phyloP scores from a whole-genome alignment of 2,797 vertebrate species.

The Oreortyx pictus region DNA sequence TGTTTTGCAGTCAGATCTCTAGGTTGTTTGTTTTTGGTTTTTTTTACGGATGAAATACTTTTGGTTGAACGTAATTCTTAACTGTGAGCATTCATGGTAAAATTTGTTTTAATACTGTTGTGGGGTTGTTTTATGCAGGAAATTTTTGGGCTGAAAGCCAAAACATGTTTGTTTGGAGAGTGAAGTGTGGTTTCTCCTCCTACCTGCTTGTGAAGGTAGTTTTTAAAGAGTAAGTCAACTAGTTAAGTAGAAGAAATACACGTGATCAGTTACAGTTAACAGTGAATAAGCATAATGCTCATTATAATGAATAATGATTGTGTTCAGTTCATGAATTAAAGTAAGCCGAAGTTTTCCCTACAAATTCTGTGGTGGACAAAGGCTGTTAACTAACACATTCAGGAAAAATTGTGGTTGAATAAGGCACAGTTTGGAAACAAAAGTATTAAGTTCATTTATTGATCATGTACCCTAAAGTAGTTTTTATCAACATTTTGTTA shows the following conservation, averaged over 20 bases:
- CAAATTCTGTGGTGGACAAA: background rate
- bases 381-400: background rate
- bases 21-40: background rate
- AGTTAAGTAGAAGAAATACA: background rate
- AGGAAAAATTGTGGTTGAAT: slow-evolving; percentile 9
- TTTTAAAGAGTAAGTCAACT: background rate
- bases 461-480: background rate
- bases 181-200: slow-evolving; percentile 6
- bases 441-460: background rate
- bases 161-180: slow-evolving; percentile 8
- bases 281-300: background rate
- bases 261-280: background rate
- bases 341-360: background rate
- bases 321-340: background rate
- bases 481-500: slow-evolving; percentile 30
- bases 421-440: background rate
- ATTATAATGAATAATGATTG: background rate
- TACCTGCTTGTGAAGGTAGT: slow-evolving; percentile 6
- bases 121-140: background rate
- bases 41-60: slow-evolving; percentile 26
- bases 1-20: slow-evolving; percentile 20
- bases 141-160: slow-evolving; percentile 1
- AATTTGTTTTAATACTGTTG: slow-evolving; percentile 15
- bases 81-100: background rate
- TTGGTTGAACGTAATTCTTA: slow-evolving; percentile 20